These are phyloP conservation scores for Papilio machaon DNA, from an alignment of 1,140 invertebrate genomes.

Conservation along the genomic window DNA sequence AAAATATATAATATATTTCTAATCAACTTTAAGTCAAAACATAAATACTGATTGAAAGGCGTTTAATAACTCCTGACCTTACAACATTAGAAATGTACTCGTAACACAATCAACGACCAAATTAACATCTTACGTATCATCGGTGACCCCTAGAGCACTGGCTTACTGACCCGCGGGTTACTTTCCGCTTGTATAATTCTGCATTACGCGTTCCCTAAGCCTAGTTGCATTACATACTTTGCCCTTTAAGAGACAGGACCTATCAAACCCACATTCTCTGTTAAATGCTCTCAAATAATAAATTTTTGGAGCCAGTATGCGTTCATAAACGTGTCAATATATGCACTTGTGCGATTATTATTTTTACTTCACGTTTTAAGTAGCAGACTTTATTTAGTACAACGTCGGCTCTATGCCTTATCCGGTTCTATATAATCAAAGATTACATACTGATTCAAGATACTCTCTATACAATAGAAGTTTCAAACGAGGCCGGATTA, in stretches of 20 bases:
- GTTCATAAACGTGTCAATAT: no score
- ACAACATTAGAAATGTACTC: constrained; percentile 22
- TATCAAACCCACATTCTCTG: no score
- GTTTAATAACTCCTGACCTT: constrained; percentile 6
- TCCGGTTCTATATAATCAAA: no score
- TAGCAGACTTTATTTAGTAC: no score
- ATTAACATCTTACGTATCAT: constrained; percentile 51
- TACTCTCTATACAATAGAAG: constrained; percentile 30
- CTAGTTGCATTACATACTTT: constrained; percentile 52
- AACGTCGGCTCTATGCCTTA: no score
- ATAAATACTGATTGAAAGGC: constrained; percentile 3
- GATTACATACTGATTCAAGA: constrained; percentile 60
- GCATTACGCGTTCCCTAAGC: constrained; percentile 51
- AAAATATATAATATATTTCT: no score
- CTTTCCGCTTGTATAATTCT: constrained; percentile 47
- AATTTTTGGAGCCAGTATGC: no score
- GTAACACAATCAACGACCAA: constrained; percentile 52
- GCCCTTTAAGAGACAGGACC: neutral
- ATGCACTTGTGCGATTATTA: no score
- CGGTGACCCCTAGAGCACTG: constrained; percentile 51
- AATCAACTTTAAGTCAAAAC: neutral
- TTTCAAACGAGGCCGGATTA: constrained; percentile 20
- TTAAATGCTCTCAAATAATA: no score
- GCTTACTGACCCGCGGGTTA: constrained; percentile 66
- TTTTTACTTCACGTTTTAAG: no score